Evolutionary conservation across 2,113 vertebrate genomes (phyloP).

Genomic region (Megaceryle maxima): DNA sequence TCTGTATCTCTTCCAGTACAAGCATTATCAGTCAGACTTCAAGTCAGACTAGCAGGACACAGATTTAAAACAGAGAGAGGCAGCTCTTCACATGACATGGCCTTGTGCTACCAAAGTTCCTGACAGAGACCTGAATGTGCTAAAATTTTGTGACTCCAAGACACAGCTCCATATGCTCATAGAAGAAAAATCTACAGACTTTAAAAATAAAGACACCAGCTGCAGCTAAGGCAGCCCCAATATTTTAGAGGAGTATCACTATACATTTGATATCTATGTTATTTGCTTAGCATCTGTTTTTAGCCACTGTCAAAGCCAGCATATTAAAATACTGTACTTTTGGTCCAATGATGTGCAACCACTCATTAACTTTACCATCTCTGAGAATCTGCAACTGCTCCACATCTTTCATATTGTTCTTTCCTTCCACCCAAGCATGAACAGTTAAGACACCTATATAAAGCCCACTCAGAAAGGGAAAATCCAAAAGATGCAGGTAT

Average conservation of each 20-base stretch:
- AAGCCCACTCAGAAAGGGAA: background rate
- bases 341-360: background rate
- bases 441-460: background rate
- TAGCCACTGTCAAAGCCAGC: background rate
- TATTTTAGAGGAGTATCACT: background rate
- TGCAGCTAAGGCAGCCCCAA: background rate
- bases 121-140: background rate
- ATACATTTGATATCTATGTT: background rate
- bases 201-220: background rate
- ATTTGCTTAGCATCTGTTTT: background rate
- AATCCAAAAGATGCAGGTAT: background rate
- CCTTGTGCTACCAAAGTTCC: background rate
- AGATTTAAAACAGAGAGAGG: background rate
- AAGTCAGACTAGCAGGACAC: background rate
- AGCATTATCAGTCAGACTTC: background rate
- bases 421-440: background rate
- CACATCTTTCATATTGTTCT: background rate
- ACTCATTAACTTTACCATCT: background rate
- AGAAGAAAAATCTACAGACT: background rate
- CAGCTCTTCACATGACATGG: background rate
- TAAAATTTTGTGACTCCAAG: background rate
- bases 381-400: background rate
- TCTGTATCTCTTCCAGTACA: background rate
- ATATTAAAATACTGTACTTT: background rate
- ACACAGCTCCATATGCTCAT: background rate